A percentile compares a stretch with the other conserved stretches of the same genome.
phyloP scores from a whole-genome alignment of 2,113 vertebrate genomes.

The Pluvianellus socialis region DNA sequence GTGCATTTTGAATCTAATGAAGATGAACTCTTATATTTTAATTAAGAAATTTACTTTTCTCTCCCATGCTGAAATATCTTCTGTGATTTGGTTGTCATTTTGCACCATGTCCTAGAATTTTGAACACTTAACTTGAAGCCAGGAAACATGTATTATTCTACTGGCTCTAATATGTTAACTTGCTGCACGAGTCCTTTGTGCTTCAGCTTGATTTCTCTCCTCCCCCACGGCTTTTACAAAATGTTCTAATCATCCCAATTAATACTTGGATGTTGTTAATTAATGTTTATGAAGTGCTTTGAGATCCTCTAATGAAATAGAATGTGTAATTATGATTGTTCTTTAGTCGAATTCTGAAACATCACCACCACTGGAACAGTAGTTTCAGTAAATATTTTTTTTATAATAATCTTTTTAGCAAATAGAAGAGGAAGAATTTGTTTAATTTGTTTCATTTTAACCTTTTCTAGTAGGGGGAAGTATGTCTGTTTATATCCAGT shows the following conservation, averaged over 20 bases:
- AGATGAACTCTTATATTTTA: slow-evolving; percentile 58
- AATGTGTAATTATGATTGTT: slow-evolving; percentile 32
- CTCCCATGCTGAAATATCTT: background rate
- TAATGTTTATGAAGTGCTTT: slow-evolving; percentile 50
- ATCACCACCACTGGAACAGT: background rate
- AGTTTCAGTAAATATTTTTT: background rate
- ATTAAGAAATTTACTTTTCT: slow-evolving; percentile 59
- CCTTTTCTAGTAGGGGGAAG: background rate
- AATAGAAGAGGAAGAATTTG: background rate
- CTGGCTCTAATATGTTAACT: slow-evolving; percentile 17
- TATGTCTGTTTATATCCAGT: background rate
- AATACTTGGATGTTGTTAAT: slow-evolving; percentile 47
- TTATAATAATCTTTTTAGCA: background rate
- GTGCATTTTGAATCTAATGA: slow-evolving; percentile 37
- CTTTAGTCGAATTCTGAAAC: slow-evolving; percentile 28
- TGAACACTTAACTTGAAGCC: background rate
- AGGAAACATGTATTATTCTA: background rate
- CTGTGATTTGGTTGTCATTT: slow-evolving; percentile 1
- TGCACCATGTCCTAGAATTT: background rate
- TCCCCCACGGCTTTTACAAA: slow-evolving; percentile 13
- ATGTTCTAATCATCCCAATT: slow-evolving; percentile 47
- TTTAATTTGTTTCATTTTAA: background rate
- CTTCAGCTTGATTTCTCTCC: slow-evolving; percentile 9
- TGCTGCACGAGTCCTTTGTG: slow-evolving; percentile 9
- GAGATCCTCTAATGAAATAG: slow-evolving; percentile 50